Evolutionary conservation across 2,797 vertebrate species (phyloP).

Genomic region (Xiphophorus birchmanni): DNA sequence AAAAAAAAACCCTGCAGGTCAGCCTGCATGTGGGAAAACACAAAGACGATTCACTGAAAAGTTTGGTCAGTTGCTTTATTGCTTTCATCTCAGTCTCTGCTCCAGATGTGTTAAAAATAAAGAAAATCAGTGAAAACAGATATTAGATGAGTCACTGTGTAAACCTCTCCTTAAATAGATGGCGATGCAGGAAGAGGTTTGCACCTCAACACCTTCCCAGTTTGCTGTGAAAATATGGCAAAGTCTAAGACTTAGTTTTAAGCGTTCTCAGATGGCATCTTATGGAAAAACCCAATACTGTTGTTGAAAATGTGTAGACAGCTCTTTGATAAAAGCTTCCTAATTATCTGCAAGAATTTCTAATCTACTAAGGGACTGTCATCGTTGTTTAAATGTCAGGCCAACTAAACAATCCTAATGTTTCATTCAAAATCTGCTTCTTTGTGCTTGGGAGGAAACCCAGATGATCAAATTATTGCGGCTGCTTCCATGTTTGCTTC

Average conservation of each 20-base stretch:
- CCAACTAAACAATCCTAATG: background rate
- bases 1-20: background rate
- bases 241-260: slow-evolving; percentile 9
- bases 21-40: background rate
- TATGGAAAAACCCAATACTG: background rate
- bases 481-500: slow-evolving; percentile 37
- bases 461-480: slow-evolving; percentile 32
- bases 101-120: slow-evolving; percentile 1
- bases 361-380: background rate
- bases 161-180: slow-evolving; percentile 5
- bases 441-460: background rate
- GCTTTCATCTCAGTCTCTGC: background rate
- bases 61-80: background rate
- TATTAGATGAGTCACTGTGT: background rate
- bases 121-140: background rate
- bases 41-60: background rate
- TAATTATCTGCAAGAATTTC: background rate
- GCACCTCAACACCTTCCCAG: background rate
- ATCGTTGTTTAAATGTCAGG: background rate
- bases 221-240: background rate
- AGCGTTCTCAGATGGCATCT: background rate
- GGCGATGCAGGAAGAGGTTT: background rate
- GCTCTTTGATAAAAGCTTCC: background rate
- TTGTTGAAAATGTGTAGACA: background rate
- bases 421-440: slow-evolving; percentile 6